A percentile compares a stretch with the other conserved stretches of the same genome.
phyloP scores from a whole-genome alignment of 2,888 invertebrate genomes.

The Xestia ashworthii region DNA sequence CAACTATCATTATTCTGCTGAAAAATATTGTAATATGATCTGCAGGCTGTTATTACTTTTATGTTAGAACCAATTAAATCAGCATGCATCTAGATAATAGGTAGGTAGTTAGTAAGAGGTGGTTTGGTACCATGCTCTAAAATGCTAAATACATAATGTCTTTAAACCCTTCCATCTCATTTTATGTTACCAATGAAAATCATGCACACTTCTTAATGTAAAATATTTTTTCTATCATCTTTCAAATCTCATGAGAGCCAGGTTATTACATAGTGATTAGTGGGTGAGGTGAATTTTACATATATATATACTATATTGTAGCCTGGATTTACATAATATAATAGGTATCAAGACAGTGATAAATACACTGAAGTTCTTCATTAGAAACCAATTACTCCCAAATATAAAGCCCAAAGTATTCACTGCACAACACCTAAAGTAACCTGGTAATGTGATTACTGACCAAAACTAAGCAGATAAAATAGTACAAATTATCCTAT shows the following conservation, averaged over 20 bases:
- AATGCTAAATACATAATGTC: slow-evolving; percentile 30
- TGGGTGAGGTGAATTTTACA: slow-evolving; percentile 47
- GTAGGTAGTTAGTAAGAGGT: slow-evolving; percentile 25
- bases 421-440: slow-evolving; percentile 61
- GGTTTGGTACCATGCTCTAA: slow-evolving; percentile 53
- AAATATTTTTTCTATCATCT: slow-evolving; percentile 41
- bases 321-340: slow-evolving; percentile 31
- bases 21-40: not conserved
- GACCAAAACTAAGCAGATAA: slow-evolving; percentile 49
- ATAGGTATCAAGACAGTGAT: slow-evolving; percentile 27
- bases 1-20: slow-evolving; percentile 33
- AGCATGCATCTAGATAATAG: slow-evolving; percentile 55
- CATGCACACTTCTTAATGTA: slow-evolving; percentile 48
- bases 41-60: slow-evolving; percentile 48
- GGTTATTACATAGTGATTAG: slow-evolving; percentile 49
- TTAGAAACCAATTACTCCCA: slow-evolving; percentile 57
- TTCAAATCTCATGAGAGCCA: slow-evolving; percentile 39
- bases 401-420: slow-evolving; percentile 54
- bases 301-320: slow-evolving; percentile 39
- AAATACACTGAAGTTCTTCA: slow-evolving; percentile 30
- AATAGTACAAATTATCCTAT: slow-evolving; percentile 47
- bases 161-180: slow-evolving; percentile 26
- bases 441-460: slow-evolving; percentile 41
- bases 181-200: slow-evolving; percentile 42
- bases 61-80: slow-evolving; percentile 39